Evolutionary conservation across 2,888 invertebrate genomes (phyloP).

Genomic region (Lumbricus terrestris): DNA sequence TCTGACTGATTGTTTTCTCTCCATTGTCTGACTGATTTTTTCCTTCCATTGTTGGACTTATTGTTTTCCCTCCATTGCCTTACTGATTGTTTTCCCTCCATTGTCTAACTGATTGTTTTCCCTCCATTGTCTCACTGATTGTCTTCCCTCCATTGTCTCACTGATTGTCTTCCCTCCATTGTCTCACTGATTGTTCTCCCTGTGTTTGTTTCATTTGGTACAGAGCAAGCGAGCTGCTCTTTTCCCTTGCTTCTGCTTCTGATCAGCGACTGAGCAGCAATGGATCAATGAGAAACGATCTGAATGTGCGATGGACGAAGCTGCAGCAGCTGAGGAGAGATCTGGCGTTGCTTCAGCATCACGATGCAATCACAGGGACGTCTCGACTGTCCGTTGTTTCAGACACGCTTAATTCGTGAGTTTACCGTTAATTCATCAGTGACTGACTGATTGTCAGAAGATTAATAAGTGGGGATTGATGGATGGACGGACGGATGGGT

Average conservation of each 20-base stretch:
- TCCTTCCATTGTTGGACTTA: too few species aligned
- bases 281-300: background rate
- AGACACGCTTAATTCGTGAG: conserved; percentile 21
- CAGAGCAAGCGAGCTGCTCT: conserved; percentile 29
- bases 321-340: background rate
- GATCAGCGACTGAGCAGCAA: background rate
- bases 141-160: too few species aligned
- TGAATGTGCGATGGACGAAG: background rate
- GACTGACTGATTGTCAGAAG: background rate
- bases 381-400: conserved; percentile 29
- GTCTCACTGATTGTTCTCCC: too few species aligned
- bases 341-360: conserved; percentile 35
- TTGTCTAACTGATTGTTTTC: too few species aligned
- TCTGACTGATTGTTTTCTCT: background rate
- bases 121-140: too few species aligned
- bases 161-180: background rate
- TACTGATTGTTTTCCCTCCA: too few species aligned
- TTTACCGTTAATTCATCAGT: background rate
- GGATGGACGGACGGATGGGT: background rate
- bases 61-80: too few species aligned
- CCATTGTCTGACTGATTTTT: too few species aligned
- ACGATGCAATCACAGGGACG: conserved; percentile 39
- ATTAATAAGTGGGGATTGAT: background rate
- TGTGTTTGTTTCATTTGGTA: background rate
- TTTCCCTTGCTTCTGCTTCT: conserved; percentile 21